These are phyloP conservation scores for Siphamia tubifer DNA, from an alignment of 2,113 vertebrate genomes.

Conservation along the genomic window DNA sequence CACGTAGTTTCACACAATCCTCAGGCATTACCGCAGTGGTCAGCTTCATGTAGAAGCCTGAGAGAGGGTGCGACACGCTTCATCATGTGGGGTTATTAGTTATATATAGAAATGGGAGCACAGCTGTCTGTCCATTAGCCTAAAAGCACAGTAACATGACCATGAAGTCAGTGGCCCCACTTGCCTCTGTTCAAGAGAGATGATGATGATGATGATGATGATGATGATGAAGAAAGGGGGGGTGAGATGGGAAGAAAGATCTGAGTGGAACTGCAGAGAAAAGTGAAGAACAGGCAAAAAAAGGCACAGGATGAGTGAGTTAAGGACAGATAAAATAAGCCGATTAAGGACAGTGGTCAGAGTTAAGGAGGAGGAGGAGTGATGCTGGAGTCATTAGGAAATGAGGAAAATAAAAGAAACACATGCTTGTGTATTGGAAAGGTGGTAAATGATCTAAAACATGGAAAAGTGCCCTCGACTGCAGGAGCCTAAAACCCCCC, in stretches of 20 bases:
- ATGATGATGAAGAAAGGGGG: not conserved
- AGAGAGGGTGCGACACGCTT: conserved; percentile 44
- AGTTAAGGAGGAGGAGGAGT: not conserved
- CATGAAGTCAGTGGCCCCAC: conserved; percentile 13
- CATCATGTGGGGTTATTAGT: conserved; percentile 48
- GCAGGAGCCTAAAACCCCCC: too few relatives aligned
- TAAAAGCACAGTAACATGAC: conserved; percentile 55
- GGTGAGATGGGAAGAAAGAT: not conserved
- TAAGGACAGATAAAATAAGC: not conserved
- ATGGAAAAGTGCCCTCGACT: too few relatives aligned
- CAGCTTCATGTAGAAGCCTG: not conserved
- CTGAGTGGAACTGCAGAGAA: not conserved
- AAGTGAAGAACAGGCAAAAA: not conserved
- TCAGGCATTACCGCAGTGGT: conserved; percentile 1
- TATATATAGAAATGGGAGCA: conserved; percentile 76
- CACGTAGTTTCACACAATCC: not conserved
- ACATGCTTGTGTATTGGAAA: too few relatives aligned
- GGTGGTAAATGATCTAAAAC: too few relatives aligned
- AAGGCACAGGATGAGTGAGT: too few relatives aligned
- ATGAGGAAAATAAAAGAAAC: too few relatives aligned
- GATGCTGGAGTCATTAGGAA: too few relatives aligned
- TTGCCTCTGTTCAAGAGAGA: not conserved
- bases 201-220: not conserved
- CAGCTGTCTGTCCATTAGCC: conserved; percentile 71
- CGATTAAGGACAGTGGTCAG: not conserved